A percentile compares a stretch with the other conserved stretches of the same genome.
Conservation (phyloP, 2,113 vertebrate genomes). For the Gallinago undulata region DNA sequence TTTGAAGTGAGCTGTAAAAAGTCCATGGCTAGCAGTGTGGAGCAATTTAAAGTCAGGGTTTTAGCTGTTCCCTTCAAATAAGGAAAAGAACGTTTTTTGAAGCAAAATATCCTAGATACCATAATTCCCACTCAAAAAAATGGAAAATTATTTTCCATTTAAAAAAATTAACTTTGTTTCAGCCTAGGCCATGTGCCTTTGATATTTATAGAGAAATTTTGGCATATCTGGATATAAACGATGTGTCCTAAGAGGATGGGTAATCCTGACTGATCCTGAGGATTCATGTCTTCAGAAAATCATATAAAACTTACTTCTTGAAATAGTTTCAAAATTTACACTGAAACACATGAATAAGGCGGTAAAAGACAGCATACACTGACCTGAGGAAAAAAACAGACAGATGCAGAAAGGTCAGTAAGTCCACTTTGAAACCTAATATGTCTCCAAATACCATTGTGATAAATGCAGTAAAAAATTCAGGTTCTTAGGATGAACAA, state of each 20-base stretch:
- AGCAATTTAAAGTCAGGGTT: neutral
- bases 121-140: neutral
- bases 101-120: neutral
- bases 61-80: neutral
- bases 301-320: neutral
- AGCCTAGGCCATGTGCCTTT: neutral
- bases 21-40: neutral
- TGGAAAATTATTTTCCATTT: neutral
- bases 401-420: neutral
- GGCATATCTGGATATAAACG: neutral
- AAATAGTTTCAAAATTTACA: neutral
- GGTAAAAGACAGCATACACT: neutral
- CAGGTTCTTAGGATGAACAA: neutral
- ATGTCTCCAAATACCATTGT: neutral
- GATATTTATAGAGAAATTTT: neutral
- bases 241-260: neutral
- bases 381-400: neutral
- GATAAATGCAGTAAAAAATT: neutral
- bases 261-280: neutral
- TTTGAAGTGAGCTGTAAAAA: neutral
- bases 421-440: neutral
- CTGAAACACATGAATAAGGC: neutral
- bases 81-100: neutral
- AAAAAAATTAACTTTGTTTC: neutral
- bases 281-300: neutral